Percentiles rank a stretch among this genome's conserved stretches.
Evolutionary conservation across 2,113 vertebrate genomes (phyloP).

Genomic region (Elephantulus edwardii): DNA sequence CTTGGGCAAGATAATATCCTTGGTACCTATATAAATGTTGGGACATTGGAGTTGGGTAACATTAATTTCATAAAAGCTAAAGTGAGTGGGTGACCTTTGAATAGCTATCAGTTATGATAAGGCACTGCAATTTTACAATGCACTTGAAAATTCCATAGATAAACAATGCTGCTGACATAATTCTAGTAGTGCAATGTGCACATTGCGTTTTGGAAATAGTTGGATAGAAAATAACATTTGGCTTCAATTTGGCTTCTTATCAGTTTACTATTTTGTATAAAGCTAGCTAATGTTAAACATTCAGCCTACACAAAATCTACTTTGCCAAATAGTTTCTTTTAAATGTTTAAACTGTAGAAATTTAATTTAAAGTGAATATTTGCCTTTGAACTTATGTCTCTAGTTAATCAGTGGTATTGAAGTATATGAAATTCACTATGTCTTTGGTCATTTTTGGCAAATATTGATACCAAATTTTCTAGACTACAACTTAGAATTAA

Average conservation of each 20-base stretch:
- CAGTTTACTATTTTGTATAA: background rate
- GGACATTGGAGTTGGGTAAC: background rate
- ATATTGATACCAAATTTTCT: background rate
- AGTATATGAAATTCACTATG: background rate
- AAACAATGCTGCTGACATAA: conserved; percentile 10
- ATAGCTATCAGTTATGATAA: conserved; percentile 1
- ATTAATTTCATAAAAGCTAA: background rate
- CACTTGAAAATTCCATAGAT: background rate
- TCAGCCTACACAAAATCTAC: too few relatives aligned
- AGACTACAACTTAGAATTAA: background rate
- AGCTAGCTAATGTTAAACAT: background rate
- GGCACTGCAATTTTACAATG: background rate
- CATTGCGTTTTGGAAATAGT: background rate
- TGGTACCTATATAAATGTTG: background rate
- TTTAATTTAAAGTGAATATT: background rate
- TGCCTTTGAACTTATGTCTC: background rate
- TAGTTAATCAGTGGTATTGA: background rate
- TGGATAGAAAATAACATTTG: background rate
- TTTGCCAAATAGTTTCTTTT: conserved; percentile 29
- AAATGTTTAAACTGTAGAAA: background rate
- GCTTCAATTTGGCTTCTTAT: background rate
- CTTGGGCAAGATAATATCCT: background rate
- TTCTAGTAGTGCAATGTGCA: background rate
- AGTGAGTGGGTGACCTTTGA: background rate
- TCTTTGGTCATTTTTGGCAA: background rate